Evolutionary conservation across 2,797 vertebrate species (phyloP), one percentile per base, ranked within the genome.

Genomic region (Notolepis coatsorum): DNA sequence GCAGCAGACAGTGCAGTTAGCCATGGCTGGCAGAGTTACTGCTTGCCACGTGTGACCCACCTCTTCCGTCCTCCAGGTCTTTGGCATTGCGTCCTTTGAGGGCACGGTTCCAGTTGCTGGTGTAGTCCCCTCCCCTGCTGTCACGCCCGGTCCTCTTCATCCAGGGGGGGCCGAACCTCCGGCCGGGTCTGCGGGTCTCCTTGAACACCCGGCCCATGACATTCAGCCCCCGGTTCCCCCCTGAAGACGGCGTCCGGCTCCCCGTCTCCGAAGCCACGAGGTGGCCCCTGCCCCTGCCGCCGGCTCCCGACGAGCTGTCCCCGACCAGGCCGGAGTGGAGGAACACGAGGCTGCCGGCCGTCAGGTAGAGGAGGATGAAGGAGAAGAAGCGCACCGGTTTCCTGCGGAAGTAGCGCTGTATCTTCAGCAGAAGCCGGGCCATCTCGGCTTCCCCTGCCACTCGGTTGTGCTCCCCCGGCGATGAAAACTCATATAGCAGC

Each of bases 311-410:
- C 25, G 80, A 65, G 0, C 89, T 88, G 71, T 95, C 93, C 17
- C 95, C 89, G 0, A 90, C 70, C 0, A 98, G 95, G 18, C 94
- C 94, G 0, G 97, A 89, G 51, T 98, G 97, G 7, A 99, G 92
- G 84, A 98, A 96, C 56, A 97, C 94, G 2, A 99, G 87, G 73
- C 97, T 98, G 23, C 97, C 97, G 0, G 97, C 97, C 0, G 93
- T 95, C 91, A 98, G 86, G 90, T 99, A 99, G 60, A 99, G 92
- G 20, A 95, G 93, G 78, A 98, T 93, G 81, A 99, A 93, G 4
- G 95, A 95, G 74, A 98, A 96, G 89, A 98, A 97, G 7, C 96
- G 94, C 49, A 98, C 78, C 0, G 97, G 97, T 72, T 92, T 97
- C 68, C 96, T 91, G 66, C 94, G 93, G 84, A 98, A 96, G 75